Conservation (phyloP, 2,113 vertebrate species). For the Sigmodon hispidus region DNA sequence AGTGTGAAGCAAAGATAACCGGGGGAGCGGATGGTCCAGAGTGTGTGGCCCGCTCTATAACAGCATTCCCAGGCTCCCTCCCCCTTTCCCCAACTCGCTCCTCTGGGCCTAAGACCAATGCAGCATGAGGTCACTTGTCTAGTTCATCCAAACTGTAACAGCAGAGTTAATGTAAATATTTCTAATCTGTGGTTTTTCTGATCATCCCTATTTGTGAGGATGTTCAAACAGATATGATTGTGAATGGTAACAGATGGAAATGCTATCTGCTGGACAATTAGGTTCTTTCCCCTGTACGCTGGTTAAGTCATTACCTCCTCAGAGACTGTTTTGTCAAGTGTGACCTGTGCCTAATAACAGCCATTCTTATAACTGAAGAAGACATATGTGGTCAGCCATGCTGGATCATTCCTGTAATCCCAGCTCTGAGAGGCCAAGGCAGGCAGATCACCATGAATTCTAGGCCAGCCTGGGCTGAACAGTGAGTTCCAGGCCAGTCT, state of each 20-base stretch:
- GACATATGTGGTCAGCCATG: background rate
- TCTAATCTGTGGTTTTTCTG: background rate
- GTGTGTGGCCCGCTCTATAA: background rate
- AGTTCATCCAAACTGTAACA: background rate
- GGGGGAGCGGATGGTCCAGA: background rate
- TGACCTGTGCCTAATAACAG: background rate
- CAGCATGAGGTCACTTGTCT: constrained; percentile 4
- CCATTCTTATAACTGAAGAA: background rate
- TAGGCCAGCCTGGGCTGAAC: background rate
- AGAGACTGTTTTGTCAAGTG: background rate
- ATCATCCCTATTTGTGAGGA: background rate
- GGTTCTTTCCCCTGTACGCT: background rate
- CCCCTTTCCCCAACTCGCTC: background rate
- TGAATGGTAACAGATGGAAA: background rate
- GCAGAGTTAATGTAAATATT: background rate
- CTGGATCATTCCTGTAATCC: background rate
- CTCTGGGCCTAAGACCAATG: constrained; percentile 10
- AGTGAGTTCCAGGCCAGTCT: background rate
- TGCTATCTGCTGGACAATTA: background rate
- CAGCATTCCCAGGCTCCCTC: background rate
- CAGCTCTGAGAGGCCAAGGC: background rate
- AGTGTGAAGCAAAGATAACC: background rate
- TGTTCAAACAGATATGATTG: background rate
- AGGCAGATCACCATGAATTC: background rate
- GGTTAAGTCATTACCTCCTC: background rate